Evolutionary conservation across 1,140 invertebrate species (phyloP).

Genomic region (Homarus americanus): DNA sequence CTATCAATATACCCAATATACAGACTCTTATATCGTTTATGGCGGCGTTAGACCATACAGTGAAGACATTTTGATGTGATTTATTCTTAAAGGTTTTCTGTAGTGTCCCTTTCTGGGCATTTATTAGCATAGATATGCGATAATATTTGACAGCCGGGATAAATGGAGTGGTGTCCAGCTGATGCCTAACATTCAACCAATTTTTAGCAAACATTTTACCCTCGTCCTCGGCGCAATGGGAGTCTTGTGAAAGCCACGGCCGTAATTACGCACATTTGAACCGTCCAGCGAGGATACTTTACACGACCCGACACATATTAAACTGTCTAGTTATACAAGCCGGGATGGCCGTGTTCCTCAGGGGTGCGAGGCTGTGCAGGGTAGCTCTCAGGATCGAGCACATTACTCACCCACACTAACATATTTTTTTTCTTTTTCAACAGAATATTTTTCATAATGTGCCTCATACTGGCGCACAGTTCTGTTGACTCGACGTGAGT

Average conservation of each 20-base stretch:
- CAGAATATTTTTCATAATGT: background rate
- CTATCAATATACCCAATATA: slow-evolving; percentile 67
- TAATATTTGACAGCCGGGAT: slow-evolving; percentile 34
- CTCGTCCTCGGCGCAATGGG: slow-evolving; percentile 33
- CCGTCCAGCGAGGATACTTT: slow-evolving; percentile 42
- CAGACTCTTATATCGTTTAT: slow-evolving; percentile 56
- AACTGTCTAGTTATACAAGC: slow-evolving; percentile 56
- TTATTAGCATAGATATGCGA: slow-evolving; percentile 62
- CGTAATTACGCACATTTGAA: slow-evolving; percentile 59
- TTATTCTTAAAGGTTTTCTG: slow-evolving; percentile 58
- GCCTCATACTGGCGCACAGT: background rate
- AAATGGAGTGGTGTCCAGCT: slow-evolving; percentile 19
- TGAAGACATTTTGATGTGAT: slow-evolving; percentile 56
- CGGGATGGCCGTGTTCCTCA: background rate
- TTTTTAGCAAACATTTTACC: slow-evolving; percentile 35
- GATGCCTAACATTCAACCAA: slow-evolving; percentile 21
- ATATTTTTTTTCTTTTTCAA: background rate
- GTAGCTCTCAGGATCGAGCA: slow-evolving; percentile 33
- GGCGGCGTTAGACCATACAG: slow-evolving; percentile 46
- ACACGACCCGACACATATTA: slow-evolving; percentile 60
- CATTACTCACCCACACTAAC: slow-evolving; percentile 28
- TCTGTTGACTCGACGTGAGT: background rate
- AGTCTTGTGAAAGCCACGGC: slow-evolving; percentile 30
- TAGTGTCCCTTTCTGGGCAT: slow-evolving; percentile 34
- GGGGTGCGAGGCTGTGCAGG: background rate